Evolutionary conservation across 2,797 vertebrate species (phyloP).

Genomic region (Platalea minor): DNA sequence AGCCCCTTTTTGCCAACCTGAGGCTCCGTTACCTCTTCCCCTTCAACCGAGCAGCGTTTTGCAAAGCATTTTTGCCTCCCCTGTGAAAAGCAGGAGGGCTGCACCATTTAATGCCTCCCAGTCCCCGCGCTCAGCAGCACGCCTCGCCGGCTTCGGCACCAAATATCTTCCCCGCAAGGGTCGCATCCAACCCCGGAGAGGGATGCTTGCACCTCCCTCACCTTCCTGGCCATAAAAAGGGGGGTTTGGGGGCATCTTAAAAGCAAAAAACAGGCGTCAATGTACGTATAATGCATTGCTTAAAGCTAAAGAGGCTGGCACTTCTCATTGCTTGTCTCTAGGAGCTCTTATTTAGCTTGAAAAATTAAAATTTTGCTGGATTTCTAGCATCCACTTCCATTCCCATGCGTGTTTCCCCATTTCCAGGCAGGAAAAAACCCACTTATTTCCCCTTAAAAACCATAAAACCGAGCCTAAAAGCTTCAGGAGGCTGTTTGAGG

Average conservation of each 20-base stretch:
- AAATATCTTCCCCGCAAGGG: accelerated
- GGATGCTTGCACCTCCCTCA: accelerated
- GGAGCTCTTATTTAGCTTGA: neutral
- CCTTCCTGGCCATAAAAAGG: neutral
- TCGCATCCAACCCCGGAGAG: accelerated
- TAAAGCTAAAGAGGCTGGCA: accelerated
- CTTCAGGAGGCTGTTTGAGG: neutral
- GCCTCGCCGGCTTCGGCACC: accelerated
- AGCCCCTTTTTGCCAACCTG: neutral
- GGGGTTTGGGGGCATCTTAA: neutral
- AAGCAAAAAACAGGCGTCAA: accelerated
- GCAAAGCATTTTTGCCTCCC: neutral
- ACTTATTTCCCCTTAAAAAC: neutral
- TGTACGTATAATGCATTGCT: neutral
- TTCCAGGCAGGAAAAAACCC: neutral
- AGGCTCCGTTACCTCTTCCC: neutral
- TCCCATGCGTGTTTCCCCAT: accelerated
- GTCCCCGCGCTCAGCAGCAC: accelerated
- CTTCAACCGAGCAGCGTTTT: accelerated
- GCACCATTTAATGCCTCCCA: neutral
- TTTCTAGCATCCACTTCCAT: neutral
- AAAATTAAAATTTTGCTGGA: neutral
- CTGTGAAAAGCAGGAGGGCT: neutral
- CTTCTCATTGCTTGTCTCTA: neutral
- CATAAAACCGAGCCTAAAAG: neutral